Evolutionary conservation across 1,140 invertebrate genomes (phyloP).

Genomic region (Bombus breviceps): DNA sequence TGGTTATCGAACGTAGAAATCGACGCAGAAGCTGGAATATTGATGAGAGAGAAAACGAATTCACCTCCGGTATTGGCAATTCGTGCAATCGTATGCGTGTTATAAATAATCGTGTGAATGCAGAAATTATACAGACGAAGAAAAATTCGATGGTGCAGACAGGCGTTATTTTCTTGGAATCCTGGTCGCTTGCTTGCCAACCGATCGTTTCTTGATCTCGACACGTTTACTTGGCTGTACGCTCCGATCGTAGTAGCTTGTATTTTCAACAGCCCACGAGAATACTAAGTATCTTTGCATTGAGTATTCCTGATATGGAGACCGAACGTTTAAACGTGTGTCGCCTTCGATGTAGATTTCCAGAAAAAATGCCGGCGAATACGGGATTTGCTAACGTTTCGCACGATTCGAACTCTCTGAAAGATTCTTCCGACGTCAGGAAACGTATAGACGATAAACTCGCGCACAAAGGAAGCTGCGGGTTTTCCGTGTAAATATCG

Average conservation of each 20-base stretch:
- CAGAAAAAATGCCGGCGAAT: constrained; percentile 32
- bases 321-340: constrained; percentile 56
- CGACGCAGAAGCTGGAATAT: background rate
- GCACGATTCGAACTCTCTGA: background rate
- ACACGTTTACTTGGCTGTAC: constrained; percentile 49
- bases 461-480: too few species aligned
- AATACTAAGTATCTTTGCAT: constrained; percentile 58
- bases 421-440: background rate
- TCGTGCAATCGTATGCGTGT: background rate
- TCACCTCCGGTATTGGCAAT: background rate
- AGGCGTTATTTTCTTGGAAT: constrained; percentile 56
- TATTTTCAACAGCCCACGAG: constrained; percentile 42
- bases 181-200: constrained; percentile 25
- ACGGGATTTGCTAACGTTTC: background rate
- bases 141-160: background rate
- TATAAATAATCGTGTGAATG: background rate
- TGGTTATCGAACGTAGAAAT: background rate
- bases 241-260: constrained; percentile 54
- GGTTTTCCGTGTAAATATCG: background rate
- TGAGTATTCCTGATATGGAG: constrained; percentile 62
- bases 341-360: constrained; percentile 49
- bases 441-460: background rate
- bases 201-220: constrained; percentile 58
- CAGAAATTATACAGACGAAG: background rate
- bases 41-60: background rate